A percentile compares a stretch with the other conserved stretches of the same genome.
phyloP scores from a whole-genome alignment of 2,888 invertebrate species.

The Seladonia tumulorum region DNA sequence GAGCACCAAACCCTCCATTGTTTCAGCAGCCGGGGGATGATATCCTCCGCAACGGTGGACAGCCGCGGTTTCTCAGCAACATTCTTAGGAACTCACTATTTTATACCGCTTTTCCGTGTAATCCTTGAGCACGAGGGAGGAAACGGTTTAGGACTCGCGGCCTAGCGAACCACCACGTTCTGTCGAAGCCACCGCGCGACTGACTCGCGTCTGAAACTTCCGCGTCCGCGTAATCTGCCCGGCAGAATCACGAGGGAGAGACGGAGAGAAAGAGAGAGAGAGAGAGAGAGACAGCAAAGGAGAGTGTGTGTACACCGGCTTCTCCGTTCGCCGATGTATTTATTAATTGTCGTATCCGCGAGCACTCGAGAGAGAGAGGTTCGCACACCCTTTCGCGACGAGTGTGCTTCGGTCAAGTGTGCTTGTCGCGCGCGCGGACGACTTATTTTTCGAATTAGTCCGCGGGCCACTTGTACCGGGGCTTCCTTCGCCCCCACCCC shows the following conservation, averaged over 20 bases:
- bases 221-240: conserved; percentile 25
- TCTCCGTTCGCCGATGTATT: conserved; percentile 10
- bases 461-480: conserved; percentile 69
- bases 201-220: conserved; percentile 33
- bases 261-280: not conserved
- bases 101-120: not conserved
- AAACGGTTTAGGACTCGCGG: not conserved
- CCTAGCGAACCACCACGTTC: conserved; percentile 20
- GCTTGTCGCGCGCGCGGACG: conserved; percentile 79
- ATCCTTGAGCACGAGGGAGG: not conserved
- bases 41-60: conserved; percentile 10
- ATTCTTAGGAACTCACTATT: not conserved
- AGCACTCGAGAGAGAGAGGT: conserved; percentile 57
- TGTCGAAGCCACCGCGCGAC: conserved; percentile 18
- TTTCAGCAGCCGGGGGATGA: not conserved
- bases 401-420: conserved; percentile 83
- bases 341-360: conserved; percentile 70
- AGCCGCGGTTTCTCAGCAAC: not conserved
- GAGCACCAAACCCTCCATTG: not conserved
- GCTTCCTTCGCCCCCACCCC: conserved; percentile 55
- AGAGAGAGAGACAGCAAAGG: not conserved
- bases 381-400: conserved; percentile 77
- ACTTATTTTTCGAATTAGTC: conserved; percentile 82
- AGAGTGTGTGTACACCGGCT: not conserved
- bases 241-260: conserved; percentile 1